These are phyloP conservation scores for Poecile montanus DNA, from an alignment of 2,797 vertebrate genomes.

Conservation along the genomic window DNA sequence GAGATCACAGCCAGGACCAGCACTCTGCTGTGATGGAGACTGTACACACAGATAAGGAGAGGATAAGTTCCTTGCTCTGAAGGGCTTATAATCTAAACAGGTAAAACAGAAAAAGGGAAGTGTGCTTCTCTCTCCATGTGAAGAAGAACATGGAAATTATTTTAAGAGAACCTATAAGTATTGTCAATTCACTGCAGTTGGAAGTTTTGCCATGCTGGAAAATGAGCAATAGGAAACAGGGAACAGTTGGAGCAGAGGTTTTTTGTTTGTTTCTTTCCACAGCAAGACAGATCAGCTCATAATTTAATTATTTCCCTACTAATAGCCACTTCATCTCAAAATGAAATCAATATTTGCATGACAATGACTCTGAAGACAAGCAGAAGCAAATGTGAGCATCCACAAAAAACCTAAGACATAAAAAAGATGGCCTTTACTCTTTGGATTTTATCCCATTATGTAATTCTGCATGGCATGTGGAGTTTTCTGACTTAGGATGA, in stretches of 20 bases:
- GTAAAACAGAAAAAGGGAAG: too few species aligned
- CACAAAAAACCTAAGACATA: not conserved
- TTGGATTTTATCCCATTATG: not conserved
- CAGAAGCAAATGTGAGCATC: not conserved
- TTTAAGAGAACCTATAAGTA: too few species aligned
- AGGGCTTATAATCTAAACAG: too few species aligned
- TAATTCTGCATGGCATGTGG: not conserved
- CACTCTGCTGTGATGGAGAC: too few species aligned
- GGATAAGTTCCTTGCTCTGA: too few species aligned
- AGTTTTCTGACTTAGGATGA: not conserved
- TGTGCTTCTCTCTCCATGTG: too few species aligned
- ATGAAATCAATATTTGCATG: not conserved
- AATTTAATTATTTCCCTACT: not conserved
- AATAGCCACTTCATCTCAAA: not conserved
- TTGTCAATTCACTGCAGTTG: too few species aligned
- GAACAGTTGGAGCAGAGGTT: not conserved
- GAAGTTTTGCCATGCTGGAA: too few species aligned
- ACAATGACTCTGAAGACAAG: not conserved
- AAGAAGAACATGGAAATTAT: too few species aligned
- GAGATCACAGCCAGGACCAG: too few species aligned
- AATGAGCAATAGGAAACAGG: not conserved
- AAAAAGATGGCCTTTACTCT: not conserved
- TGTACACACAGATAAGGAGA: too few species aligned
- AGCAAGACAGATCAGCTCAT: not conserved
- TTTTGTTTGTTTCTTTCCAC: not conserved